Conservation (phyloP, 2,113 vertebrate species). For the Oncorhynchus nerka region DNA sequence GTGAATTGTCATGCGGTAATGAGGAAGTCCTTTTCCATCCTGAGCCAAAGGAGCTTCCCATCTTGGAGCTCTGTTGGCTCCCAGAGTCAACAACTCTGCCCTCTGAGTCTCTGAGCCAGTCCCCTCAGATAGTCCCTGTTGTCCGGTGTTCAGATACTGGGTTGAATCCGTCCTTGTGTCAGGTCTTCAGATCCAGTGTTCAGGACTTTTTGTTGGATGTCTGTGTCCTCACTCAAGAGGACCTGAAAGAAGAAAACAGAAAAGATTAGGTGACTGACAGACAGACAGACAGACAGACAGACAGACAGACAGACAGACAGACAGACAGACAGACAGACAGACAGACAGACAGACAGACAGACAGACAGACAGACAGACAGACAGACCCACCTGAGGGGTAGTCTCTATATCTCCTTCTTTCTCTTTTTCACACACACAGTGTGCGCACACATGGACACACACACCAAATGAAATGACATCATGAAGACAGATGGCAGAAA, state of each 20-base stretch:
- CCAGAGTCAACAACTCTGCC: neutral
- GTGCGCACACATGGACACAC: too few species aligned
- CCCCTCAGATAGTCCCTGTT: too few species aligned
- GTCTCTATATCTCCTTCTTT: neutral
- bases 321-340: neutral
- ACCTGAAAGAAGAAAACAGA: slow-evolving; percentile 56
- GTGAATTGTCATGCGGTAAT: slow-evolving; percentile 16
- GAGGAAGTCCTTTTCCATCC: slow-evolving; percentile 37
- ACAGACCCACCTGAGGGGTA: neutral
- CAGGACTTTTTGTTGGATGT: slow-evolving; percentile 5
- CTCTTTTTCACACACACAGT: neutral
- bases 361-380: too few species aligned
- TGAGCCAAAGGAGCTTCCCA: slow-evolving; percentile 43
- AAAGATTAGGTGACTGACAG: neutral
- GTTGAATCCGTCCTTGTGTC: neutral
- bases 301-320: too few species aligned
- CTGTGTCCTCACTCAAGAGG: slow-evolving; percentile 31
- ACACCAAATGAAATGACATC: too few species aligned
- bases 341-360: too few species aligned
- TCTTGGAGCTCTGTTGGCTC: slow-evolving; percentile 16
- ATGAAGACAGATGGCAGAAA: too few species aligned
- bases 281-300: neutral
- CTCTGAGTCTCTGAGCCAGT: neutral
- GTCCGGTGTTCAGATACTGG: too few species aligned
- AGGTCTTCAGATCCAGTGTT: neutral